Evolutionary conservation across 35 echinoderm and acorn worm genomes (phyloP), one percentile per base, ranked within the genome.

Genomic region (Patiria miniata): DNA sequence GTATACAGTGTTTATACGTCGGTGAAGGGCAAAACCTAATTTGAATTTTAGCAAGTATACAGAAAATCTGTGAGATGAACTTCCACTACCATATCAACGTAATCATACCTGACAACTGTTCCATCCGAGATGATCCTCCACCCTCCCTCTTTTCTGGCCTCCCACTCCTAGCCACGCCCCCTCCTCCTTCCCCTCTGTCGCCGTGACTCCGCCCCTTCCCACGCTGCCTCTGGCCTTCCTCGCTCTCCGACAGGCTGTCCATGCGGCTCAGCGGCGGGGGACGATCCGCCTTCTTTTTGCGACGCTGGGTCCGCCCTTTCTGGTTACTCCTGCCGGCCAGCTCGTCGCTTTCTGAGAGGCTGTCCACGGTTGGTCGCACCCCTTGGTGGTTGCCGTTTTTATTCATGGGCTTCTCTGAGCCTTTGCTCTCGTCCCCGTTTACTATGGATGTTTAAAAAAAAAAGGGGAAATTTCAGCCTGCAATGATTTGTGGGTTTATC

Each of bases 161-260:
- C 38, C 78, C 65, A 65, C 81, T 85, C 8, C 79, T 44, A 57
- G 59, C 52, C 83, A 86, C 79, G 36, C 86, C 81, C 84, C 18
- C 65, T 21, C 23, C 38, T 81, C 21, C 68, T 78, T 80, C 39
- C 80, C 19, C 79, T 55, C 59, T 55, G 81, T 57, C 40, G 21
- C 90, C 40, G 57, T 39, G 60, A 82, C 87, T 60, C 38, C 26
- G 40, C 77, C 57, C 39, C 80, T 54, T 88, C 60, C 61, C 80
- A 28, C 68, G 51, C 51, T 61, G 59, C 80, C 85, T 54, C 81
- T 90, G 87, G 42, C 76, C 84, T 55, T 97, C 87, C 38, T 97
- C 95, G 37, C 81, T 93, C 80, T 97, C 95, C 8, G 95, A 93
- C 52, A 93, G 83, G 78, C 91, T 97, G 54, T 93, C 91, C 80